Base-by-base conservation (phyloP, 2,113 vertebrate genomes). In the Kryptolebias marmoratus region DNA sequence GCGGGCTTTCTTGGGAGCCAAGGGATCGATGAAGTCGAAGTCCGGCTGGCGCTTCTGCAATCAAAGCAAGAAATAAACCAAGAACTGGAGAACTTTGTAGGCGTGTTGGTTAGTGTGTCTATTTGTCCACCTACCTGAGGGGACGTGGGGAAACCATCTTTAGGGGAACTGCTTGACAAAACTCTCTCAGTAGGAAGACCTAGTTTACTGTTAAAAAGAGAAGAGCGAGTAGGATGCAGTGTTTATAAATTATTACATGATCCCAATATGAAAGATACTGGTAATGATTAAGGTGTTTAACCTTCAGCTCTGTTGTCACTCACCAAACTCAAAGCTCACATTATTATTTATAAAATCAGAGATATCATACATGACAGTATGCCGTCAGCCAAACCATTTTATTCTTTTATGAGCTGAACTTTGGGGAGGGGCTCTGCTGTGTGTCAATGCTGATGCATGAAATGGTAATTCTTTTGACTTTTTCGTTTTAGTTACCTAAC, bases 1-100 rank as follows among this genome's bases (percentile, higher is more conserved):
- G 62, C 95, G 93, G 70, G 92, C 88, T 91, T 95, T 97, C 87
- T 96, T 97, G 68, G 79, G 93, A 62, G 94, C 93, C 90, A 95
- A 81, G 48, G 95, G 96, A 81, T 93, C 87, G 0, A 93, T 94
- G 81, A 95, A 96, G 68, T 94, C 90, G 5, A 88, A 90, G 77
- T 93, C 92, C 54, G 87, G 80, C 85, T 67, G 83, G 1, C 85
- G 86, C 81, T 96, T 98, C 96, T 98, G 84, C 4, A 79, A 61
- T 31, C 68, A 64, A 60, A n/a, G 73, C 7, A 15, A 53, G n/a
- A 55, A 0, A 14, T 16, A 32, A 70, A 52, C 11, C 1, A 6
- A 49, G 16, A 58, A 11, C 0, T 30, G 5, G 16, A 28, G 12
- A 5, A 4, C 5, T 28, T 6, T 30, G 22, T 18, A 7, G 2